phyloP scores from a whole-genome alignment of 2,888 invertebrate species.

The Toxonevra muliebris region DNA sequence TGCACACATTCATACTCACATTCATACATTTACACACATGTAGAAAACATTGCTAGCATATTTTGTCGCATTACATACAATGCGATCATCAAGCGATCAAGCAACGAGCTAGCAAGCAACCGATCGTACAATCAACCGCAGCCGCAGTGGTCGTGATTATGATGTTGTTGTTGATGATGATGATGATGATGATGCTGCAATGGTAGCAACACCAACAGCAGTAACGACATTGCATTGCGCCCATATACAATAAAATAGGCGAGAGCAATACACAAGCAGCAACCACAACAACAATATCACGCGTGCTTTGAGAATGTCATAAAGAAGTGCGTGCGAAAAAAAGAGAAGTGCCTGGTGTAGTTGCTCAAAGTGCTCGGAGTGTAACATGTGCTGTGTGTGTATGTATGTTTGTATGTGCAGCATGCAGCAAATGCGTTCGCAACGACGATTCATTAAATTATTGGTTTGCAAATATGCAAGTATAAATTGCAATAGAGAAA shows the following conservation, averaged over 20 bases:
- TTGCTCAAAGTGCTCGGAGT: too few relatives aligned
- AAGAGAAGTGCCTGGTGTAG: not conserved
- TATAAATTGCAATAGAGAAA: too few relatives aligned
- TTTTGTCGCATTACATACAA: too few relatives aligned
- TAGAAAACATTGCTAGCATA: too few relatives aligned
- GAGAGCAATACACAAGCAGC: constrained; percentile 23
- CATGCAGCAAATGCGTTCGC: not conserved
- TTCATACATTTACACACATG: too few relatives aligned
- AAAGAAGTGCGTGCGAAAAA: not conserved
- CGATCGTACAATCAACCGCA: not conserved
- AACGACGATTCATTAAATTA: too few relatives aligned
- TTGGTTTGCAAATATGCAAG: too few relatives aligned
- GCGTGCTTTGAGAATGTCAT: not conserved
- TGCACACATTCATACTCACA: too few relatives aligned
- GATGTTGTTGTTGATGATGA: not conserved
- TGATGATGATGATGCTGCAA: too few relatives aligned
- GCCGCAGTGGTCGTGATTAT: not conserved
- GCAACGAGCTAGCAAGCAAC: too few relatives aligned
- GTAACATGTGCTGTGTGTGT: too few relatives aligned
- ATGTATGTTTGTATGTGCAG: not conserved
- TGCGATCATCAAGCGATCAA: too few relatives aligned
- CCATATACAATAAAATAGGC: constrained; percentile 52
- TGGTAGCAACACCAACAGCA: constrained; percentile 10
- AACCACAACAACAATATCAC: not conserved
- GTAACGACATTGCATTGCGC: constrained; percentile 11